These are phyloP conservation scores for Palaemon carinicauda DNA, from an alignment of 1,140 invertebrate genomes.

Conservation along the genomic window DNA sequence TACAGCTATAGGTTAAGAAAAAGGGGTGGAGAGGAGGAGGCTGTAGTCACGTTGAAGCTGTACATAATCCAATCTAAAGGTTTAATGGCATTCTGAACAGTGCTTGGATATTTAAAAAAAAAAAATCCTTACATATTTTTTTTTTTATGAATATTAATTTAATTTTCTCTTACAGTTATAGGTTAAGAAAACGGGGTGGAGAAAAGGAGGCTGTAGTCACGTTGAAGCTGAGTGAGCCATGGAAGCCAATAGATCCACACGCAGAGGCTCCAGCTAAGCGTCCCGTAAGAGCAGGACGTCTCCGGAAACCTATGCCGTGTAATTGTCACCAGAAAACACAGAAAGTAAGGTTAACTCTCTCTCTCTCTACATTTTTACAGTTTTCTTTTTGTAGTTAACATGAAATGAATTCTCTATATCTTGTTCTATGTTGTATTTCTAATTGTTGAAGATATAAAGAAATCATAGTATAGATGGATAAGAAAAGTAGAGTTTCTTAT, in stretches of 20 bases:
- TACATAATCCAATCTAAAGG: no score
- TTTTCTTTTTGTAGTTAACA: background rate
- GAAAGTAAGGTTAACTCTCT: background rate
- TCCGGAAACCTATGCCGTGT: slow-evolving; percentile 51
- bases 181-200: slow-evolving; percentile 28
- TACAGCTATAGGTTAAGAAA: slow-evolving; percentile 45
- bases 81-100: no score
- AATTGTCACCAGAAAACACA: slow-evolving; percentile 34
- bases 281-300: slow-evolving; percentile 47
- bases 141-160: background rate
- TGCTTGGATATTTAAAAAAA: no score
- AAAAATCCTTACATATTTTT: no score
- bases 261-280: slow-evolving; percentile 39
- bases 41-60: slow-evolving; percentile 12
- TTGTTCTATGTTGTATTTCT: no score
- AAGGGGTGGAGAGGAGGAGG: slow-evolving; percentile 18
- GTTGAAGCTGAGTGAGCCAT: slow-evolving; percentile 46
- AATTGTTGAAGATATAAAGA: no score
- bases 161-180: slow-evolving; percentile 10
- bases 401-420: no score
- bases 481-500: no score
- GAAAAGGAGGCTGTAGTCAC: slow-evolving; percentile 19
- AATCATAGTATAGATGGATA: no score
- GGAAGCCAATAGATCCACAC: slow-evolving; percentile 56
- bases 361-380: background rate